Evolutionary conservation across 2,113 vertebrate genomes (phyloP).

Genomic region (Atlantisia rogersi): DNA sequence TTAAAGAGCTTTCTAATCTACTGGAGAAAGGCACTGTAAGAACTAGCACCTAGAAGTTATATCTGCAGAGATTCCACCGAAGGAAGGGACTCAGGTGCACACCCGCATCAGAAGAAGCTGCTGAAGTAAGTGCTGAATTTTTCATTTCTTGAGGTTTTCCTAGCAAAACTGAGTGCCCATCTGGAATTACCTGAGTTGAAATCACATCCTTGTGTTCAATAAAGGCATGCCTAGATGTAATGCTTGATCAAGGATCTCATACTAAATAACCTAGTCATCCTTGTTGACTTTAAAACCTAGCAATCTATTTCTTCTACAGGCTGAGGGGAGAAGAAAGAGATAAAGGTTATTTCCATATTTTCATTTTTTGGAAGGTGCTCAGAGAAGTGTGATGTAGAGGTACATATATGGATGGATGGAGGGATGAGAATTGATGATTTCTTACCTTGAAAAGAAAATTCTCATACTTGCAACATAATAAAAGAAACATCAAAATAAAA

Average conservation of each 20-base stretch:
- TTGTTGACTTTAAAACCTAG: conserved; percentile 46
- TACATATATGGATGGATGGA: background rate
- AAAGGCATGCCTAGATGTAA: conserved; percentile 2
- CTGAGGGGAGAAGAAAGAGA: conserved; percentile 19
- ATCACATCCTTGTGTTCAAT: conserved; percentile 23
- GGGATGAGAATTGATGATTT: background rate
- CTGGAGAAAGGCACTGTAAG: background rate
- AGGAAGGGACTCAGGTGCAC: background rate
- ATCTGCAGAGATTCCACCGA: background rate
- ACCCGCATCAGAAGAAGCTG: background rate
- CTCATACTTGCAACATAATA: conserved; percentile 30
- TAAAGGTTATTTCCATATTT: conserved; percentile 52
- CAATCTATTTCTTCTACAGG: conserved; percentile 20
- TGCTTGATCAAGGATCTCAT: conserved; percentile 20
- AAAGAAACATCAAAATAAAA: conserved; percentile 63
- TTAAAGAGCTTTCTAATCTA: background rate
- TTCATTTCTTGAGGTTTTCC: conserved; percentile 30
- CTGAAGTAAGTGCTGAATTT: conserved; percentile 28
- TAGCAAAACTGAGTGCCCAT: conserved; percentile 18
- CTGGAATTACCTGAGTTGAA: conserved; percentile 16
- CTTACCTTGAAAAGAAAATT: background rate
- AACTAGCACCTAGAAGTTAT: background rate
- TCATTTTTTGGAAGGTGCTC: conserved; percentile 1
- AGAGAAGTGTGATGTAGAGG: background rate
- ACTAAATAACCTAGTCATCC: conserved; percentile 26